Base-by-base conservation (phyloP, 2,797 vertebrate genomes). In the Luscinia luscinia region DNA sequence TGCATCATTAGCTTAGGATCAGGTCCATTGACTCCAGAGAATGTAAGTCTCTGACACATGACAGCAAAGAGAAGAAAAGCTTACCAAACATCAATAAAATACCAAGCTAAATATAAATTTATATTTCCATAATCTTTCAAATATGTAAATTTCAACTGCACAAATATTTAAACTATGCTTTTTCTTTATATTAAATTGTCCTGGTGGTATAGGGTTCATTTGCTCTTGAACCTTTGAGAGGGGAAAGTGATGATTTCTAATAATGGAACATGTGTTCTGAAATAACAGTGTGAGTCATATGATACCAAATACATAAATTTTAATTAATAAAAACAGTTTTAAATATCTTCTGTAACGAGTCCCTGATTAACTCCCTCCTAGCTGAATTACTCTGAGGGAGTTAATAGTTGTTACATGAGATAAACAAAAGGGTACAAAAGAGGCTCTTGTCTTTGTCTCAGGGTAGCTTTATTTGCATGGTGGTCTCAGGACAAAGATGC, bases 251-350 rank as follows among this genome's bases (percentile, higher is more conserved):
- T 81, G 48, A 94, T 91, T 87, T 93, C 54, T 67, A 89, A 49
- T 66, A 90, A 91, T 84, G 26, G 12, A 96, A 48, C 51, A 89
- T 89, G 94, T 66, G 46, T 75, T 91, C 89, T 94, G 54, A 87
- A 94, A 94, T 90, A 95, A 83, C 36, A 72, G 9, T 51, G 38
- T 84, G 83, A 92, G 49, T 87, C 49, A 72, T 78, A 77, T 70
- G 36, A 84, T 67, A 89, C 36, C 12, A 93, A 75, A 92, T 58
- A 38, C 49, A 88, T 76, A 89, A 64, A 93, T 30, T 88, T 26
- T 72, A 89, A 87, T 66, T 43, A 67, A 83, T 75, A 79, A 90
- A 93, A 34, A 6, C 14, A 59, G 18, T 92, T 92, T 78, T 51
- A 89, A 91, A 73, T 57, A 48, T 72, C 28, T 34, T 34, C 34